Base-by-base conservation (phyloP, 2,888 invertebrate species). In the Drosophila siamana region DNA sequence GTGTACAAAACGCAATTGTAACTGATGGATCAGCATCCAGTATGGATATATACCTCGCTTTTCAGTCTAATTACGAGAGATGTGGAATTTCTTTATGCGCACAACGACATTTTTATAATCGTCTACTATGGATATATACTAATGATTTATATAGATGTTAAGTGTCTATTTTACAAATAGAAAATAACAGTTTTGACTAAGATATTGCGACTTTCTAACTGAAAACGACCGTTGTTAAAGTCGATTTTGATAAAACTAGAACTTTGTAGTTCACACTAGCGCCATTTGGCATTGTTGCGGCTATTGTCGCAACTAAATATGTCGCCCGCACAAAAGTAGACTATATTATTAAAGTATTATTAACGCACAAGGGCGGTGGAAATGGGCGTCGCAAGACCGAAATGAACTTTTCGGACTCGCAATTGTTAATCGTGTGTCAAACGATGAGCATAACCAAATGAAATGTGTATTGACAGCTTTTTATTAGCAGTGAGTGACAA, bases 301-400 rank as follows among this genome's bases (percentile, higher is more conserved):
- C n/a, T 22, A 6, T 26, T 57, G 48, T 33, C 7, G 40, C 7
- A 54, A 60, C 56, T 50, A 63, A 56, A 8, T 51, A 6, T 6
- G 2, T 55, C 13, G 19, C 19, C 28, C 50, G 72, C 77, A 67
- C 77, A 74, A 77, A 77, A 77, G 68, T 68, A 72, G 73, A 47
- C 74, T 72, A 59, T 38, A 4, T n/a, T 26, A 30, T 50, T 8
- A 16, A 22, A 24, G 28, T n/a, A 47, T n/a, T 26, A 5, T 0
- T 4, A 11, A 28, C 15, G 1, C 13, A 22, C 15, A 9, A 24
- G 36, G n/a, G n/a, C n/a, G 5, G 11, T 9, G 15, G 16, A 26
- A 4, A n/a, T n/a, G 43, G 15, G 28, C 46, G 26, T 38, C 50
- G 22, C 30, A 65, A 5, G 4, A 36, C 6, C 30, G 52, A 41